A percentile compares a stretch with the other conserved stretches of the same genome.
These are phyloP conservation scores for Terrapene triunguis DNA, from an alignment of 2,113 vertebrate species.

Conservation along the genomic window DNA sequence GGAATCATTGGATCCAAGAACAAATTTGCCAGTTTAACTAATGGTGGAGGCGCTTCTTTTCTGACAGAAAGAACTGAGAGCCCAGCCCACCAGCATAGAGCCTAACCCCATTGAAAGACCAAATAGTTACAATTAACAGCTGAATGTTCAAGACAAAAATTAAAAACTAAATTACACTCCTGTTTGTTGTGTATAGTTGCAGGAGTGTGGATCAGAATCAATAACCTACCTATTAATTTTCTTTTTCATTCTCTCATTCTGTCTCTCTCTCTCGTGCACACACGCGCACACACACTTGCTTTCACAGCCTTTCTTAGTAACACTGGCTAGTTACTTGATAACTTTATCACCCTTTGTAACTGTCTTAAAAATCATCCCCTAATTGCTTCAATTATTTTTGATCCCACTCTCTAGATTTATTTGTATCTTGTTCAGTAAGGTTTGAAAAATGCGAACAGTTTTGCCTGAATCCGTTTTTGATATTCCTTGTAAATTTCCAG, in stretches of 20 bases:
- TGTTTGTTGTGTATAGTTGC: rapidly evolving
- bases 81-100: background rate
- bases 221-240: too few relatives aligned
- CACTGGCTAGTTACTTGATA: background rate
- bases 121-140: rapidly evolving
- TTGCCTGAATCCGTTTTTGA: background rate
- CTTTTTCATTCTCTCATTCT: background rate
- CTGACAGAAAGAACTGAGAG: background rate
- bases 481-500: background rate
- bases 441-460: background rate
- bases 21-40: background rate
- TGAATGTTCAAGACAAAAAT: background rate
- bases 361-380: background rate
- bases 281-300: too few relatives aligned
- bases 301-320: rapidly evolving
- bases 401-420: background rate
- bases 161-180: background rate
- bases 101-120: rapidly evolving
- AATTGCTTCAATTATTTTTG: rapidly evolving
- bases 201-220: rapidly evolving
- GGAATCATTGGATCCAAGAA: background rate
- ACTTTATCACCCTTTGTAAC: background rate
- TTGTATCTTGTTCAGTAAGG: rapidly evolving
- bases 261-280: rapidly evolving
- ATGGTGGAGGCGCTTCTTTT: background rate